These are phyloP conservation scores for Silurus lanzhouensis DNA, from an alignment of 2,797 vertebrate species.

Conservation along the genomic window DNA sequence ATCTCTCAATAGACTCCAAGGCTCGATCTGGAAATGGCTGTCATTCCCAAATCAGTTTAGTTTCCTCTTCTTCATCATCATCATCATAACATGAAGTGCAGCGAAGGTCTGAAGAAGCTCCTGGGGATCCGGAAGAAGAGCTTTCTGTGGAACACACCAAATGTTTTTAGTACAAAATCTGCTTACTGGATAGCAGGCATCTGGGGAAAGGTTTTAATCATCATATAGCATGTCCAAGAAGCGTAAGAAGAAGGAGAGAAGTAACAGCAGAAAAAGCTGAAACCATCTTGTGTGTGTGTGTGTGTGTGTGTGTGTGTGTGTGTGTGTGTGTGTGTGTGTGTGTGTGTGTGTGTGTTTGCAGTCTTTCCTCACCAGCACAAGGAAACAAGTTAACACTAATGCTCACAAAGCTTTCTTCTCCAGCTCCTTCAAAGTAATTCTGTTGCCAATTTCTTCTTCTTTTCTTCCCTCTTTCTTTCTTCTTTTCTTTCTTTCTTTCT, in stretches of 20 bases:
- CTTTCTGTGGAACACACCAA: neutral
- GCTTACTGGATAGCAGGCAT: neutral
- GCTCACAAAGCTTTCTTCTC: neutral
- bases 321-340: neutral
- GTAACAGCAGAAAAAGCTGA: neutral
- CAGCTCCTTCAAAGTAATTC: neutral
- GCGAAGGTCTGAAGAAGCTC: neutral
- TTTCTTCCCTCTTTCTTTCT: neutral
- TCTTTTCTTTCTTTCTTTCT: neutral
- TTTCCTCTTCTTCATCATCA: conserved; percentile 55
- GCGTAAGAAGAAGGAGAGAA: neutral
- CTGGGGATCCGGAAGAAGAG: neutral
- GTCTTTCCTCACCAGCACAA: neutral
- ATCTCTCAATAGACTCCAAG: neutral
- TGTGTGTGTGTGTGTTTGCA: neutral
- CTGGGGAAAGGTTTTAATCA: neutral
- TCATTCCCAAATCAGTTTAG: conserved; percentile 17
- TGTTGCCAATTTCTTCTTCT: neutral
- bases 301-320: neutral
- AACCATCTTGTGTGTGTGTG: neutral
- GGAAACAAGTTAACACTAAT: neutral
- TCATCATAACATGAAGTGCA: neutral
- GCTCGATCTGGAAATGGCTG: neutral
- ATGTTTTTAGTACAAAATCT: neutral
- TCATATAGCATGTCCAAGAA: neutral